These are phyloP conservation scores for Rhinoderma darwinii DNA, from an alignment of 2,113 vertebrate species.

Conservation along the genomic window DNA sequence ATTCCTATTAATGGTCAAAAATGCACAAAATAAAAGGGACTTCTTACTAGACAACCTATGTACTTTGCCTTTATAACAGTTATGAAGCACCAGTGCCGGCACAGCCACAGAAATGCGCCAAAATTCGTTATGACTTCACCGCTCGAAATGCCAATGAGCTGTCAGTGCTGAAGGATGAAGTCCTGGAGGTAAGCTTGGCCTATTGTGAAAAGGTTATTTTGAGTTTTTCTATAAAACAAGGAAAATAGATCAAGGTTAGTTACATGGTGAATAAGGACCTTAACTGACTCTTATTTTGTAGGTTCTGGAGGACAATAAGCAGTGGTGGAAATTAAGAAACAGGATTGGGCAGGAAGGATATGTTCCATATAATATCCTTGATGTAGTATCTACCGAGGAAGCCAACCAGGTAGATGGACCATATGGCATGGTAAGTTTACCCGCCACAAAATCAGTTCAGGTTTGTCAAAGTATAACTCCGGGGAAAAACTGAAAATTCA, in stretches of 20 bases:
- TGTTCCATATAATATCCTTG: conserved; percentile 89
- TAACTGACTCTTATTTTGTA: conserved; percentile 61
- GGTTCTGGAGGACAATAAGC: conserved; percentile 90
- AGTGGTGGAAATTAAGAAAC: conserved; percentile 95
- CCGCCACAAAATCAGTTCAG: background rate
- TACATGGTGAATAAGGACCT: background rate
- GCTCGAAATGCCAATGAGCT: conserved; percentile 91
- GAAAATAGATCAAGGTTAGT: background rate
- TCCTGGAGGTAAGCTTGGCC: conserved; percentile 82
- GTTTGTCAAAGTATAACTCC: no score
- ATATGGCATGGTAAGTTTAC: conserved; percentile 2
- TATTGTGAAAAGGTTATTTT: no score
- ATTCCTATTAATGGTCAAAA: background rate
- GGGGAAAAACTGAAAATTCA: no score
- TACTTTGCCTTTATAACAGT: conserved; percentile 64
- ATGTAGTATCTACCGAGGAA: conserved; percentile 80
- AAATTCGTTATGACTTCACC: conserved; percentile 90
- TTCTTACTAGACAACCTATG: background rate
- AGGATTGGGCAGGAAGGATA: conserved; percentile 89
- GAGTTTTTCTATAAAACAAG: background rate
- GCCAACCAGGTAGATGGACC: conserved; percentile 30
- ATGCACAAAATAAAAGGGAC: background rate
- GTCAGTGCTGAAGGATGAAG: conserved; percentile 90
- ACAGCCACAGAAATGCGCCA: conserved; percentile 79
- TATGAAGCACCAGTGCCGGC: conserved; percentile 72